Evolutionary conservation across 2,113 vertebrate species (phyloP), one percentile per base, ranked within the genome.

Genomic region (Syngnathus scovelli): DNA sequence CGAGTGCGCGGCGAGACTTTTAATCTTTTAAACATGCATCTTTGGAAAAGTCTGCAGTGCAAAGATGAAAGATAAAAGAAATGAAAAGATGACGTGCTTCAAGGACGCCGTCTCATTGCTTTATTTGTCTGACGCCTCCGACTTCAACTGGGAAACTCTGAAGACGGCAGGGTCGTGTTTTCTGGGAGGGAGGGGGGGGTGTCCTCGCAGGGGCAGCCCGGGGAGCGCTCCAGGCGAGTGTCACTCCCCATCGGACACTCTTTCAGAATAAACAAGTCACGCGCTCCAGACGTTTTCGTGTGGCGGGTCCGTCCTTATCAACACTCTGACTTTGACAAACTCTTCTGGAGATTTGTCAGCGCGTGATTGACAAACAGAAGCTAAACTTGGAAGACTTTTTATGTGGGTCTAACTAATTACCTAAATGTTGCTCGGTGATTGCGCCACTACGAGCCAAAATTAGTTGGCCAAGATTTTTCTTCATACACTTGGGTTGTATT

Each of bases 91-190:
- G 72, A 73, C 61, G 72, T 38, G 69, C 82, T 84, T 83, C 87
- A 90, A 90, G 89, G 88, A 86, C 85, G n/a, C 66, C 60, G 67
- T 83, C 76, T 86, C 82, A 85, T 87, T 85, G 85, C 78, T 89
- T 79, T 76, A 75, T 86, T 87, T 89, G 84, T 89, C 89, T 90
- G 68, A 65, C 62, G 77, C 27, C 59, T 78, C 72, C 74, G 79
- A 81, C 69, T 81, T 60, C 64, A 77, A 72, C 61, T 70, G 66
- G 78, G 78, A 81, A 78, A 85, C 85, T 88, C 86, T 72, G 74
- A 86, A 86, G 87, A 83, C 59, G 75, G 61, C 72, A 13, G 55
- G 27, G 38, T 21, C 70, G 54, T 75, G 78, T 75, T 77, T 89
- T 87, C 81, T 78, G 88, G 77, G 81, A 88, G 86, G 85, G 85